phyloP scores from a whole-genome alignment of 2,113 vertebrate species.

The Empidonax traillii region DNA sequence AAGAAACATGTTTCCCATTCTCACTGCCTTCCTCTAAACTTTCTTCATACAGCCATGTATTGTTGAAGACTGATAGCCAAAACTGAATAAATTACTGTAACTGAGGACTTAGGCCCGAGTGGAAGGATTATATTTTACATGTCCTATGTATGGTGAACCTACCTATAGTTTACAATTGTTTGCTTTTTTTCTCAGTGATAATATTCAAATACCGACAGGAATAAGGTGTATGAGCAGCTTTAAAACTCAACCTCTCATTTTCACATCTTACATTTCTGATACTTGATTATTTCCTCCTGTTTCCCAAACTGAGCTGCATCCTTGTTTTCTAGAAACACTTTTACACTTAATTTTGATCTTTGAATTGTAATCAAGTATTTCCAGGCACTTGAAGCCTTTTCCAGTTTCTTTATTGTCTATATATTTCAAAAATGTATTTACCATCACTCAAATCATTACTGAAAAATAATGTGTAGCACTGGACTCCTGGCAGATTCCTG shows the following conservation, averaged over 20 bases:
- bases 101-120: background rate
- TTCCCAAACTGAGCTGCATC: background rate
- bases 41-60: background rate
- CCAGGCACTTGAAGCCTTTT: background rate
- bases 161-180: background rate
- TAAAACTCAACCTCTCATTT: background rate
- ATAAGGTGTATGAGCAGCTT: background rate
- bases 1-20: background rate
- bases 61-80: background rate
- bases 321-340: background rate
- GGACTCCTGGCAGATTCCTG: background rate
- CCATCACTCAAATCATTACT: background rate
- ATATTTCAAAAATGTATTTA: background rate
- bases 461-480: background rate
- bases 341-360: background rate
- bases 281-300: background rate
- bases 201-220: background rate
- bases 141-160: background rate
- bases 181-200: background rate
- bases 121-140: background rate
- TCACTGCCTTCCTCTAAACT: background rate
- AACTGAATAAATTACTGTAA: background rate
- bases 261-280: background rate
- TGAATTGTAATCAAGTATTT: background rate
- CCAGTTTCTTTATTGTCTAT: background rate